phyloP scores from a whole-genome alignment of 2,797 vertebrate genomes.

The Enoplosus armatus region DNA sequence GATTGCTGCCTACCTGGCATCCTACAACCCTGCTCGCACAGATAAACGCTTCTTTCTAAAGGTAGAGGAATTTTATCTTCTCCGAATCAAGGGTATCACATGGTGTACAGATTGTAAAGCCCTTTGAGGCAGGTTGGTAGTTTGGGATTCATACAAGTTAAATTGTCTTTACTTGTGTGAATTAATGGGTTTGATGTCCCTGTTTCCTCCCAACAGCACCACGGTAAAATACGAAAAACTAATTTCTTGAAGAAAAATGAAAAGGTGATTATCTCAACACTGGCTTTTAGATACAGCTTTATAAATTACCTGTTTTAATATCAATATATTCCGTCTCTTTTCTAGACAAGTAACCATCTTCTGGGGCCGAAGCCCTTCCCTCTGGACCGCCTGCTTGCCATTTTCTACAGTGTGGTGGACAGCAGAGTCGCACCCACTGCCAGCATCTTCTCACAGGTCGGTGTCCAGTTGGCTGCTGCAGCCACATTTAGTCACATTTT shows the following conservation, averaged over 20 bases:
- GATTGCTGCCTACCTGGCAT: constrained; percentile 96
- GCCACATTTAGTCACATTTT: background rate
- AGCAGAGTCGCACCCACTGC: constrained; percentile 94
- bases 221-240: constrained; percentile 95
- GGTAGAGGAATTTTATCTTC: constrained; percentile 77
- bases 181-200: background rate
- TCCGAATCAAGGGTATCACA: background rate
- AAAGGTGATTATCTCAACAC: constrained; percentile 85
- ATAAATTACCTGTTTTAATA: background rate
- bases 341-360: constrained; percentile 96
- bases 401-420: constrained; percentile 97
- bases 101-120: background rate
- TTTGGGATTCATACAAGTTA: background rate
- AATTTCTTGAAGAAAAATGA: constrained; percentile 97
- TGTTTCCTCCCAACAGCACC: constrained; percentile 86
- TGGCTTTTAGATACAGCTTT: background rate
- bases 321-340: background rate
- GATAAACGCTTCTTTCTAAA: constrained; percentile 98
- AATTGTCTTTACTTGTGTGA: background rate
- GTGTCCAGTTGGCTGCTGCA: constrained; percentile 27
- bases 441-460: constrained; percentile 97
- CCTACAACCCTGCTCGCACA: constrained; percentile 96
- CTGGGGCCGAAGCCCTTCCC: constrained; percentile 96
- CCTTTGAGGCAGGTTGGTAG: background rate
- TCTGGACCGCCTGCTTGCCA: constrained; percentile 94